Base-by-base conservation (phyloP, 2,888 invertebrate genomes). In the Bellardia pandia region DNA sequence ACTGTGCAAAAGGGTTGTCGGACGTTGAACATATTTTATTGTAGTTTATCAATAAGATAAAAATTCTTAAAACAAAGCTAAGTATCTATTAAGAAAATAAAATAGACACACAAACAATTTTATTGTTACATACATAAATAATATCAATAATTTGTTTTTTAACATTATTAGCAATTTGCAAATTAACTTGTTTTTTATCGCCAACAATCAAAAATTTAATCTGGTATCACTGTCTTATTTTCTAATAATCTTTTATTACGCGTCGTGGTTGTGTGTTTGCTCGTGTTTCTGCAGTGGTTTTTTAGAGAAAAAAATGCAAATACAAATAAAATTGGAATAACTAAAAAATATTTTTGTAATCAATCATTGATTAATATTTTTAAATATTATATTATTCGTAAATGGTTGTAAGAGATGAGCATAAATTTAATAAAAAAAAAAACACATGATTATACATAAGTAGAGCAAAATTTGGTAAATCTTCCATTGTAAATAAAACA, bases 221-320 rank as follows among this genome's bases (percentile, higher is more conserved):
- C 30, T 78, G 68, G 68, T 33, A 78, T 30, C 56, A 58, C 56
- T 42, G 60, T 33, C 37, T 45, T 13, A 66, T 68, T 68, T 45
- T 58, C 4, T 48, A 16, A 51, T 60, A 33, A 64, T 64, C 51
- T 64, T 71, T 58, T 60, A 66, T 45, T 81, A 81, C 51, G 53
- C 62, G 30, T 69, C 72, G 62, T 75, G 69, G 37, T 76, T 81
- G 62, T 71, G 45, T 82, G 76, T 85, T 69, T 48, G 51, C 51
- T 85, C 58, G 58, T 75, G 16, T 78, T 68, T 68, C 33, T 72
- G 60, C 62, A 86, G 42, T 72, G 48, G 11, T 64, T 79, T 64
- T 74, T 68, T 66, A 16, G 11, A 64, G 45, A 66, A 62, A 56
- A 74, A 80, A 33, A 64, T 45, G 72, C 80, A 68, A 78, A 68